Conservation (phyloP, 2,797 vertebrate species). For the Bryconaethiops microstoma region DNA sequence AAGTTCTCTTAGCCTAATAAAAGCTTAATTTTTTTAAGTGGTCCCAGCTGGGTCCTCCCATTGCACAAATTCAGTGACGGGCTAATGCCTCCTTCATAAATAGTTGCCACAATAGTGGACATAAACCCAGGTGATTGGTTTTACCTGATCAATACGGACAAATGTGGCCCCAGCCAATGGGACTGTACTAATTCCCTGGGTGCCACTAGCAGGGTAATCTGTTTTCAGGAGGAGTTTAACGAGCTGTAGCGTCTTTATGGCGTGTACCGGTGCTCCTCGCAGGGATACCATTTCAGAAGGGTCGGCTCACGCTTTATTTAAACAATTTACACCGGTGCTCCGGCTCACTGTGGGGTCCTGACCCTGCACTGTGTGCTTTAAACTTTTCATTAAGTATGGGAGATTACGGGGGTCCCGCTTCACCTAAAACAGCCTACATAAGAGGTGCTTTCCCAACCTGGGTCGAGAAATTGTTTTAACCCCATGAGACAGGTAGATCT, state of each 20-base stretch:
- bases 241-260: slow-evolving; percentile 63
- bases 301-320: slow-evolving; percentile 84
- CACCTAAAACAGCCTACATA: slow-evolving; percentile 59
- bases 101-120: slow-evolving; percentile 65
- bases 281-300: slow-evolving; percentile 69
- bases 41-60: slow-evolving; percentile 56
- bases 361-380: slow-evolving; percentile 81
- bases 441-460: slow-evolving; percentile 57
- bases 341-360: slow-evolving; percentile 75
- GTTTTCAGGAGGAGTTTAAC: slow-evolving; percentile 65
- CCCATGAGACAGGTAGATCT: slow-evolving; percentile 52
- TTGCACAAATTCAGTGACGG: slow-evolving; percentile 56
- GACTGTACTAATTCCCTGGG: slow-evolving; percentile 49
- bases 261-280: slow-evolving; percentile 56
- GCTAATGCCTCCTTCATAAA: slow-evolving; percentile 63
- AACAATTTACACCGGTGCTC: slow-evolving; percentile 82
- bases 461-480: slow-evolving; percentile 57
- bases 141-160: slow-evolving; percentile 64
- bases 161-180: slow-evolving; percentile 58
- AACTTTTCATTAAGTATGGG: slow-evolving; percentile 85
- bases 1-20: slow-evolving; percentile 49
- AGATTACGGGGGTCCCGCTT: slow-evolving; percentile 63
- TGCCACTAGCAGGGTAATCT: slow-evolving; percentile 63
- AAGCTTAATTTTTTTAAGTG: slow-evolving; percentile 47
- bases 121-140: slow-evolving; percentile 66